Conservation (phyloP, 1,140 invertebrate species). For the Venturia canescens region DNA sequence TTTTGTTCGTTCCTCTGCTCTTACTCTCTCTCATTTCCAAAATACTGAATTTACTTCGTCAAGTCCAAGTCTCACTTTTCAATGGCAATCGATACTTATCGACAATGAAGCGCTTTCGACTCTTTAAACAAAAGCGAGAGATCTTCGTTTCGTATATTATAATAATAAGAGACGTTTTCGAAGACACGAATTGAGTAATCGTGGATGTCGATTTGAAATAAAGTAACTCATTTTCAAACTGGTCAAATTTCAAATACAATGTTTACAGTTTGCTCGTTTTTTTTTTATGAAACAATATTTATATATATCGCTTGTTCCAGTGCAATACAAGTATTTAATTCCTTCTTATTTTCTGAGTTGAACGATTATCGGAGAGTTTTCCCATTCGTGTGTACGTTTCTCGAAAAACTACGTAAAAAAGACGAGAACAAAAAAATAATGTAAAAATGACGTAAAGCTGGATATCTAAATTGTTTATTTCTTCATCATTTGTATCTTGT, state of each 20-base stretch:
- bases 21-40: slow-evolving; percentile 40
- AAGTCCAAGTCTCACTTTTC: neutral
- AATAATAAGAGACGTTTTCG: slow-evolving; percentile 53
- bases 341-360: slow-evolving; percentile 53
- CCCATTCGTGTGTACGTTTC: slow-evolving; percentile 48
- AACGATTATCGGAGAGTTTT: slow-evolving; percentile 36
- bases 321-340: slow-evolving; percentile 53
- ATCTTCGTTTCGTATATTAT: neutral
- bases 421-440: slow-evolving; percentile 52
- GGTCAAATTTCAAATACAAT: slow-evolving; percentile 63
- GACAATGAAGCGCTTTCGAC: slow-evolving; percentile 51
- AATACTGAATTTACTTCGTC: too few relatives aligned
- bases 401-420: slow-evolving; percentile 55
- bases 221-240: slow-evolving; percentile 61
- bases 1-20: neutral
- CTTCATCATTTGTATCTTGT: too few relatives aligned
- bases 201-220: slow-evolving; percentile 62
- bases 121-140: slow-evolving; percentile 45
- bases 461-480: slow-evolving; percentile 53
- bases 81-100: neutral
- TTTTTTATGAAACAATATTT: slow-evolving; percentile 64
- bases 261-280: slow-evolving; percentile 50
- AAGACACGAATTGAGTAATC: slow-evolving; percentile 56
- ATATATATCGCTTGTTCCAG: slow-evolving; percentile 54
- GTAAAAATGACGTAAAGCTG: slow-evolving; percentile 53